Evolutionary conservation across 2,797 vertebrate species (phyloP), one percentile per base, ranked within the genome.

Genomic region (Ctenosaura bakeri): DNA sequence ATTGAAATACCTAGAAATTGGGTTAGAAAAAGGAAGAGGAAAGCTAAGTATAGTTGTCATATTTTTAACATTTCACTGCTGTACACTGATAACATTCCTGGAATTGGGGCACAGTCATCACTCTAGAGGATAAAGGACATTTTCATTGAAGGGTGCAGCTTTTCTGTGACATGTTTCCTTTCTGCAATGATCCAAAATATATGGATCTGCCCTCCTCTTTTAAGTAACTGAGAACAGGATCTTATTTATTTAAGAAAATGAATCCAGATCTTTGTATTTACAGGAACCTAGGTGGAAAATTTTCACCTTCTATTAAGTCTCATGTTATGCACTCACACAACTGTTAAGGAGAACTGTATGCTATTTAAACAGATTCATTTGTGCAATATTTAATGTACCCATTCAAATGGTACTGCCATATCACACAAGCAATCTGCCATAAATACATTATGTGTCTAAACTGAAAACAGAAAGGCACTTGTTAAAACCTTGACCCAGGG

Each of bases 1-100:
- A 99, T 99, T 79, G 99, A 99, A 94, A 99, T 98, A 92, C 99
- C 99, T 99, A 94, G 59, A 96, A n/a, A 86, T 90, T 22, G 59
- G 89, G 83, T 93, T 29, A 92, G 78, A 95, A 91, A 94, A 92
- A 54, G 66, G 87, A 76, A 85, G 6, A 22, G 10, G 54, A 66
- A 50, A 56, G 3, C 94, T 93, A 86, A 90, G 2, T 16, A 88
- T 85, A 69, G 0, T 16, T 46, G 1, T 2, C 35, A 74, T 88
- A 83, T 46, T 14, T 74, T 29, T 76, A 42, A 38, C 80, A 83
- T 66, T 20, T 83, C 35, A 32, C 0, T 50, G 22, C 71, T 0
- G 35, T 32, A 69, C 59, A 22, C 50, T 71, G 35, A 38, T 82
- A 56, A 38, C 35, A 10, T 87, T 69, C 29, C 83, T 62, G 46